Evolutionary conservation across 2,797 vertebrate genomes (phyloP).

Genomic region (Pristis pectinata): DNA sequence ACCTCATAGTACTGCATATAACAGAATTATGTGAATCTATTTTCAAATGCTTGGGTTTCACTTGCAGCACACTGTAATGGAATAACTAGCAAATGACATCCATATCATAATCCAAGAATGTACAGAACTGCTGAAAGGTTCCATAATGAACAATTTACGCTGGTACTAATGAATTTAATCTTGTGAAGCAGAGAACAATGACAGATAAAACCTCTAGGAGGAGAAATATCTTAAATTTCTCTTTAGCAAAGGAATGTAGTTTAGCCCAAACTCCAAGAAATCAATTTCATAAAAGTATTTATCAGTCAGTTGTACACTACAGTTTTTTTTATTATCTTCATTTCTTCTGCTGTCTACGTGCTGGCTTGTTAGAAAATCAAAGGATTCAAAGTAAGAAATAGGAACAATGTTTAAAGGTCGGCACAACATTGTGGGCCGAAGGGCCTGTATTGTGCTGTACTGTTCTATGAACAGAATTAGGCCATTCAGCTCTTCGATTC

Average conservation of each 20-base stretch:
- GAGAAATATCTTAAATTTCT: not conserved
- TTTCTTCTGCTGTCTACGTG: not conserved
- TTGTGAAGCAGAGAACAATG: not conserved
- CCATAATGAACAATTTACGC: not conserved
- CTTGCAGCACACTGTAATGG: not conserved
- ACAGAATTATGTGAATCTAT: not conserved
- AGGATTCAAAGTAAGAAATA: not conserved
- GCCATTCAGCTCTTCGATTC: too few relatives aligned
- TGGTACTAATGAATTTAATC: not conserved
- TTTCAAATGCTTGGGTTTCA: slow-evolving; percentile 13
- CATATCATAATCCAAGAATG: not conserved
- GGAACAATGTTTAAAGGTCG: too few relatives aligned
- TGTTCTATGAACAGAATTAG: too few relatives aligned
- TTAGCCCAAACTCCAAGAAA: not conserved
- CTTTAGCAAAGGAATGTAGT: not conserved
- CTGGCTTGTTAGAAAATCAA: not conserved
- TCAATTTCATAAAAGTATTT: not conserved
- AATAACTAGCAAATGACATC: not conserved
- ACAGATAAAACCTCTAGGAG: not conserved
- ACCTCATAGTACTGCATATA: not conserved
- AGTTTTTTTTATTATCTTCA: not conserved
- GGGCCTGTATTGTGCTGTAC: too few relatives aligned
- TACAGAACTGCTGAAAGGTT: not conserved
- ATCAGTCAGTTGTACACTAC: not conserved
- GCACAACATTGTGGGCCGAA: too few relatives aligned